Percentiles rank a stretch among this genome's conserved stretches.
These are phyloP conservation scores for Bathynomus jamesi DNA, from an alignment of 1,140 invertebrate species.

Conservation along the genomic window DNA sequence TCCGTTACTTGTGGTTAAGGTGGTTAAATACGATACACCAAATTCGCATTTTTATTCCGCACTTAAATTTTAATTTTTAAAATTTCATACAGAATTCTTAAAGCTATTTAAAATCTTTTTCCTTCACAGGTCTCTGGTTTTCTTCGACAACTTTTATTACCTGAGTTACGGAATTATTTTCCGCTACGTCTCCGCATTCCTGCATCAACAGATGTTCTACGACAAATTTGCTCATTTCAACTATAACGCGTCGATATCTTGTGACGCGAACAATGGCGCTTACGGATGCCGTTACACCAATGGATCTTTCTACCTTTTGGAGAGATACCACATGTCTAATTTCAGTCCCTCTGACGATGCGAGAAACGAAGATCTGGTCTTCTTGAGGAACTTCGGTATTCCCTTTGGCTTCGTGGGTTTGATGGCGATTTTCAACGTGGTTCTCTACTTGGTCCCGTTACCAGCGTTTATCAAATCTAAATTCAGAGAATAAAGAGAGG, in stretches of 20 bases:
- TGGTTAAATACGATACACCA: too few species aligned
- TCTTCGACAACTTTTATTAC: conserved; percentile 68
- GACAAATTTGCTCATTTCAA: conserved; percentile 40
- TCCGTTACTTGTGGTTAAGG: too few species aligned
- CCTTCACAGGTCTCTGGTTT: conserved; percentile 42
- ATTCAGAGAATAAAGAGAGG: conserved; percentile 62
- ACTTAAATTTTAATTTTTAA: too few species aligned
- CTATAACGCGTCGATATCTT: conserved; percentile 33
- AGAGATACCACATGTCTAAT: conserved; percentile 56
- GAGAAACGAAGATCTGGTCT: conserved; percentile 48
- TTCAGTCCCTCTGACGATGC: conserved; percentile 36
- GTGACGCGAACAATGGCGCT: conserved; percentile 36
- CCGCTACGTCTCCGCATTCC: conserved; percentile 62
- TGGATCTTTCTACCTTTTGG: conserved; percentile 62
- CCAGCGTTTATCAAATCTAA: conserved; percentile 80
- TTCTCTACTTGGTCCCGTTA: conserved; percentile 74
- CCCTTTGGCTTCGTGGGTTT: conserved; percentile 72
- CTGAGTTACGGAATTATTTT: conserved; percentile 67
- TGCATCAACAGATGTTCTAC: conserved; percentile 59
- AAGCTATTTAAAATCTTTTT: conserved; percentile 2
- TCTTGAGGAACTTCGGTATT: conserved; percentile 69
- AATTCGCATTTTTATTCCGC: too few species aligned
- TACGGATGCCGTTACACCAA: conserved; percentile 51
- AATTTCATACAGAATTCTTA: not conserved
- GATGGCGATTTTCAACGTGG: conserved; percentile 69